Conservation (phyloP, 23 tunicate species). For the Halocynthia aurantium region DNA sequence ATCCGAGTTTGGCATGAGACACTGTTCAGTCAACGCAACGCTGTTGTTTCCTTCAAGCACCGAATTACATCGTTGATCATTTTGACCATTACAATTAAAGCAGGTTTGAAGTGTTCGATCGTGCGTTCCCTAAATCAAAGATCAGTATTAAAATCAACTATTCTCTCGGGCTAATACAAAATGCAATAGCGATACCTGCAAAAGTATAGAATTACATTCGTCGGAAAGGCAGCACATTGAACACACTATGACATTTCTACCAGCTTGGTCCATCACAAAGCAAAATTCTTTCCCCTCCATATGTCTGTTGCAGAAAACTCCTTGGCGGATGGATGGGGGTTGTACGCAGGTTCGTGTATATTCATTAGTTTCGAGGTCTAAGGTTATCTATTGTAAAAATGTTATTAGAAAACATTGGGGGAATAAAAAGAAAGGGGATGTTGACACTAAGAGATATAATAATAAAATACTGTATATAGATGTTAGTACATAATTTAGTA, state of each 20-base stretch:
- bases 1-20: constrained; percentile 73
- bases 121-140: constrained; percentile 35
- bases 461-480: too few species aligned
- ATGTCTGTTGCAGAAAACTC: constrained; percentile 87
- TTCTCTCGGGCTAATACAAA: neutral
- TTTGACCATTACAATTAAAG: constrained; percentile 60
- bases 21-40: constrained; percentile 47
- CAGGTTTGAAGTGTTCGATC: constrained; percentile 57
- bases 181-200: constrained; percentile 23
- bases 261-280: constrained; percentile 17
- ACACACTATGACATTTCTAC: constrained; percentile 31
- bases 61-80: constrained; percentile 48
- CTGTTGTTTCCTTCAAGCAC: neutral
- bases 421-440: too few species aligned
- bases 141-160: neutral
- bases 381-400: constrained; percentile 27
- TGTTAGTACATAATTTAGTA: too few species aligned
- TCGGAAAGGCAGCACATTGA: constrained; percentile 74
- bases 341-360: constrained; percentile 63
- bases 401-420: too few species aligned
- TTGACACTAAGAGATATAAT: too few species aligned
- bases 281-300: constrained; percentile 92
- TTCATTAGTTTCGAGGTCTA: constrained; percentile 28
- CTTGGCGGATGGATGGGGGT: constrained; percentile 68
- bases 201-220: constrained; percentile 47